Evolutionary conservation across 2,888 invertebrate genomes (phyloP).

Genomic region (Crioceris asparagi): DNA sequence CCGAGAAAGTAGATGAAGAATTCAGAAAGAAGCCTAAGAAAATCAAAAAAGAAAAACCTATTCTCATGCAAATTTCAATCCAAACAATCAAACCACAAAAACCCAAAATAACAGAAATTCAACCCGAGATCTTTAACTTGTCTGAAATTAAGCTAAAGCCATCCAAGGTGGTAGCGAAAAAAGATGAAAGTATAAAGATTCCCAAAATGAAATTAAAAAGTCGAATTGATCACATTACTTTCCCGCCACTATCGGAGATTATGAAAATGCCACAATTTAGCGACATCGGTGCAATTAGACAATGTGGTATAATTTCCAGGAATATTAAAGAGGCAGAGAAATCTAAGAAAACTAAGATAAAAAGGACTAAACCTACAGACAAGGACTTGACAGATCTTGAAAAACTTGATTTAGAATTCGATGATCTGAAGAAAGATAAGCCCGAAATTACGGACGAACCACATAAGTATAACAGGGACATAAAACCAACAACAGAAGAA

Average conservation of each 20-base stretch:
- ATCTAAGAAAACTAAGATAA: constrained; percentile 31
- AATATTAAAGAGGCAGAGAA: constrained; percentile 41
- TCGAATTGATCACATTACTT: constrained; percentile 47
- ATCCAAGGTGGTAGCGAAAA: constrained; percentile 23
- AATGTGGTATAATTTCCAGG: constrained; percentile 39
- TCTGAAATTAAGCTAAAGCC: constrained; percentile 52
- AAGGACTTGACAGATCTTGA: constrained; percentile 36
- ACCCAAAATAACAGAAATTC: constrained; percentile 30
- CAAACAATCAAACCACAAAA: constrained; percentile 36
- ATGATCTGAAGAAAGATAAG: constrained; percentile 34
- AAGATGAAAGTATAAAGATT: constrained; percentile 31
- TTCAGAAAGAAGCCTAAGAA: constrained; percentile 29
- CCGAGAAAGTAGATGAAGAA: constrained; percentile 37
- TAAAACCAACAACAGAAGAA: constrained; percentile 23
- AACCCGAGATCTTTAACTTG: constrained; percentile 45
- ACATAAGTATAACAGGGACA: constrained; percentile 28
- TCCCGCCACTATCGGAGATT: constrained; percentile 32
- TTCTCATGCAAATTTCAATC: constrained; percentile 25
- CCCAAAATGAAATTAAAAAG: constrained; percentile 63
- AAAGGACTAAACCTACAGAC: constrained; percentile 33
- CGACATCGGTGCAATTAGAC: constrained; percentile 29
- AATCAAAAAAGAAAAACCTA: constrained; percentile 22
- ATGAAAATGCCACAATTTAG: constrained; percentile 30
- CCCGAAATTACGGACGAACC: constrained; percentile 37
- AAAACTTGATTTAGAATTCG: constrained; percentile 38